Base-by-base conservation (phyloP, 2,888 invertebrate genomes). In the Alloscopus bannaensis region DNA sequence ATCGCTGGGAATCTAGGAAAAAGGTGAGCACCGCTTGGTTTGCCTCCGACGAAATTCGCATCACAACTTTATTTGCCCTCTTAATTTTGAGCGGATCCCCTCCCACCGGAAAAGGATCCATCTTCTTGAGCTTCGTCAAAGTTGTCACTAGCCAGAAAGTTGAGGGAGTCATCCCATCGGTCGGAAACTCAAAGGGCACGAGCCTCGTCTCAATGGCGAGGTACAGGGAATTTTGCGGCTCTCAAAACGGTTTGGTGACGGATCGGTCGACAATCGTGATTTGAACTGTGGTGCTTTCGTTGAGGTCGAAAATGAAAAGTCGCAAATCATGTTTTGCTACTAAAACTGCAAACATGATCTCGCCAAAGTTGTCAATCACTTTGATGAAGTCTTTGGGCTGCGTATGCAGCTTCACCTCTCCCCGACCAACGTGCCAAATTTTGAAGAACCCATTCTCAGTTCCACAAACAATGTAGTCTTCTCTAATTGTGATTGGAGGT, bases 231-330 rank as follows among this genome's bases (percentile, higher is more conserved):
- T 99, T 98, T 85, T 93, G 93, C 24, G 90, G 90, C 88, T 99
- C 98, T 99, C 99, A 99, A 87, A 92, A 91, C 86, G 92, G 91
- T 22, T 90, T 88, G 1, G 91, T 89, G 0, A 93, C 91, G 82
- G 90, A 89, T 81, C 91, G 88, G 31, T 91, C 91, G 47, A 89
- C 89, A 1, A 90, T 93, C 87, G 93, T 92, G 87, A 94, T 93
- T 84, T 90, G 91, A 80, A 91, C 91, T 71, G 97, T 90, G 66
- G 91, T 90, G 88, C 97, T 96, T 84, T 92, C 92, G 85, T 98
- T 97, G 26, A 95, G 92, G 88, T 98, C 95, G 97, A 97, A 98
- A 66, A 98, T 91, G 87, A 96, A 97, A 6, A 99, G 89, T 86
- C 92, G 92, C 0, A 95, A 93, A 94, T 91, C 66, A 95, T 90